Conservation (phyloP, 2,888 invertebrate species). For the Zele albiditarsus region DNA sequence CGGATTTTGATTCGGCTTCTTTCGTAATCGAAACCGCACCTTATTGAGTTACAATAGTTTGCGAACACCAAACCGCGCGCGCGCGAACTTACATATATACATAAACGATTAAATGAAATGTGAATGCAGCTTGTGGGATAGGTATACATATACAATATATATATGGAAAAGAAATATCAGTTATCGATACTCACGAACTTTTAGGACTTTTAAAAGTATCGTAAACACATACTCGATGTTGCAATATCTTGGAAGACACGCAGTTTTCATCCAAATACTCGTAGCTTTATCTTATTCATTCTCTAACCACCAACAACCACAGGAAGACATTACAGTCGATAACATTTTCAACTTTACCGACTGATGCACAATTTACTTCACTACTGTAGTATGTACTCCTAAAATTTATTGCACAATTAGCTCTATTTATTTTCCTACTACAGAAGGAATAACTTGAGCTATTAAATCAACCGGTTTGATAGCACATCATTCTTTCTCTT, state of each 20-base stretch:
- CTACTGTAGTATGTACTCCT: slow-evolving; percentile 47
- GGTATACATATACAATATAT: background rate
- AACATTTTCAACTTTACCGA: background rate
- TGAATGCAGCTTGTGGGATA: slow-evolving; percentile 1
- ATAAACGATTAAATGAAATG: slow-evolving; percentile 25
- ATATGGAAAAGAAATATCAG: slow-evolving; percentile 35
- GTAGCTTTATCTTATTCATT: too few relatives aligned
- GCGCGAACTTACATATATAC: background rate
- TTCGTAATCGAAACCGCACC: slow-evolving; percentile 60
- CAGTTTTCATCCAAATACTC: background rate
- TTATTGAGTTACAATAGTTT: slow-evolving; percentile 32
- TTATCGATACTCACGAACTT: background rate
- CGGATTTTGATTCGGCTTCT: slow-evolving; percentile 66
- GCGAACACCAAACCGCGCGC: slow-evolving; percentile 8
- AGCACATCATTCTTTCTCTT: slow-evolving; percentile 33
- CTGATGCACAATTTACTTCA: slow-evolving; percentile 11
- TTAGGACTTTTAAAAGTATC: background rate
- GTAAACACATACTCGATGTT: background rate
- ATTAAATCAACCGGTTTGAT: slow-evolving; percentile 60
- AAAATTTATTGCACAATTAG: slow-evolving; percentile 63
- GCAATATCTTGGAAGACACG: background rate
- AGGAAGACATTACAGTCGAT: background rate
- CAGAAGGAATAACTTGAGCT: slow-evolving; percentile 55
- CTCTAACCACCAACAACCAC: too few relatives aligned
- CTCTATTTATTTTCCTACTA: slow-evolving; percentile 57